phyloP scores from a whole-genome alignment of 2,113 vertebrate species.

The Acanthisitta chloris region DNA sequence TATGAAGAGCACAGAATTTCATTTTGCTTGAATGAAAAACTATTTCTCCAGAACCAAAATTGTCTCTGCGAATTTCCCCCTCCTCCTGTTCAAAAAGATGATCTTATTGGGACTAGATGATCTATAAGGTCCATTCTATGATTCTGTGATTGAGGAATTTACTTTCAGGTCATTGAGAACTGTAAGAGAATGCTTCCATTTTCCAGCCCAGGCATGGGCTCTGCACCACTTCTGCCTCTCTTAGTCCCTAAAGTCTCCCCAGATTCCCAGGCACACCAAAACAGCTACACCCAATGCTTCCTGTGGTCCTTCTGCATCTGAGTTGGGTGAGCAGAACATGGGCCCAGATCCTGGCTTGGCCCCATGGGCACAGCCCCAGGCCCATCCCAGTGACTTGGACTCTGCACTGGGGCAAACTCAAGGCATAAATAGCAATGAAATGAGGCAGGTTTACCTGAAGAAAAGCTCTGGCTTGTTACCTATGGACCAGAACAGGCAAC shows the following conservation, averaged over 20 bases:
- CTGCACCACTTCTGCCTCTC: neutral
- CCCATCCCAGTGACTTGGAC: too few species aligned
- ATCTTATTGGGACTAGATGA: neutral
- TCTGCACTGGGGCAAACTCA: neutral
- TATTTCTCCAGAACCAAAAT: neutral
- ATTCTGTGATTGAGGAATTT: too few species aligned
- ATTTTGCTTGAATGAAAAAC: neutral
- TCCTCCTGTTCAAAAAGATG: neutral
- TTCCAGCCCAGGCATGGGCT: neutral
- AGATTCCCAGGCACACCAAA: neutral
- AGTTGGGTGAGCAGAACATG: neutral
- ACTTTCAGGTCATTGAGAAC: neutral
- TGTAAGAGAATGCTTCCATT: neutral
- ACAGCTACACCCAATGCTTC: neutral
- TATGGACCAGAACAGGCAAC: neutral
- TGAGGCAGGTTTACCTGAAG: rapidly evolving
- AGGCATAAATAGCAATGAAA: neutral
- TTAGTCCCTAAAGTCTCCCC: rapidly evolving
- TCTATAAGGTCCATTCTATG: too few species aligned
- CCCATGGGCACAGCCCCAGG: too few species aligned
- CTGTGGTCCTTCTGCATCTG: rapidly evolving
- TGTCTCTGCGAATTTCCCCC: neutral
- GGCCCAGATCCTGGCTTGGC: too few species aligned
- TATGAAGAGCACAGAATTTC: too few species aligned
- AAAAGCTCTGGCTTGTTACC: neutral